These are phyloP conservation scores for Toxonevra muliebris DNA, from an alignment of 2,888 invertebrate species.

Conservation along the genomic window DNA sequence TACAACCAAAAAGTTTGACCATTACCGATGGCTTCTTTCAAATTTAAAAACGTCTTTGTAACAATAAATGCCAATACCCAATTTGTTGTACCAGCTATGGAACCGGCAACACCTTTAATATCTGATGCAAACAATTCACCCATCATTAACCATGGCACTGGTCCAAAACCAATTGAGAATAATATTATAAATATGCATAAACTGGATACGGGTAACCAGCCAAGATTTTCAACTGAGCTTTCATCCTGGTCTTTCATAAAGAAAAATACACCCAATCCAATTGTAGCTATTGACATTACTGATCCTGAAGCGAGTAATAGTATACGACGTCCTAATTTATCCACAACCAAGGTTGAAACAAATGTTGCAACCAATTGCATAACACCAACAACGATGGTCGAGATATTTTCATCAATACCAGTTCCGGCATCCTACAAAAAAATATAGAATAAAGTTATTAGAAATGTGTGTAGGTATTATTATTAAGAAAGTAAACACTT, in stretches of 20 bases:
- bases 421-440: slow-evolving; percentile 56
- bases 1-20: slow-evolving; percentile 81
- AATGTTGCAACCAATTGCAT: slow-evolving; percentile 79
- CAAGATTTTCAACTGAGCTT: slow-evolving; percentile 67
- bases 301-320: slow-evolving; percentile 77
- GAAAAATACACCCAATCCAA: slow-evolving; percentile 79
- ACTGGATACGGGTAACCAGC: slow-evolving; percentile 79
- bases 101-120: slow-evolving; percentile 79
- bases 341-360: slow-evolving; percentile 79
- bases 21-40: slow-evolving; percentile 69
- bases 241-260: slow-evolving; percentile 57
- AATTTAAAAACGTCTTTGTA: slow-evolving; percentile 75
- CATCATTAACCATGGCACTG: slow-evolving; percentile 80
- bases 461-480: too few species aligned
- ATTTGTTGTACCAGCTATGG: slow-evolving; percentile 82
- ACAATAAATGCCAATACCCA: slow-evolving; percentile 85
- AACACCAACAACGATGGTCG: slow-evolving; percentile 83
- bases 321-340: slow-evolving; percentile 80
- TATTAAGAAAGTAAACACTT: too few species aligned
- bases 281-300: slow-evolving; percentile 75
- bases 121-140: slow-evolving; percentile 84
- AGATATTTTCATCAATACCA: slow-evolving; percentile 68
- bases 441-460: slow-evolving; percentile 22
- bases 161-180: slow-evolving; percentile 86
- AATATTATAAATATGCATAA: slow-evolving; percentile 81